Evolutionary conservation across 1,140 invertebrate species (phyloP), one percentile per base, ranked within the genome.

Genomic region (Palaemon carinicauda): DNA sequence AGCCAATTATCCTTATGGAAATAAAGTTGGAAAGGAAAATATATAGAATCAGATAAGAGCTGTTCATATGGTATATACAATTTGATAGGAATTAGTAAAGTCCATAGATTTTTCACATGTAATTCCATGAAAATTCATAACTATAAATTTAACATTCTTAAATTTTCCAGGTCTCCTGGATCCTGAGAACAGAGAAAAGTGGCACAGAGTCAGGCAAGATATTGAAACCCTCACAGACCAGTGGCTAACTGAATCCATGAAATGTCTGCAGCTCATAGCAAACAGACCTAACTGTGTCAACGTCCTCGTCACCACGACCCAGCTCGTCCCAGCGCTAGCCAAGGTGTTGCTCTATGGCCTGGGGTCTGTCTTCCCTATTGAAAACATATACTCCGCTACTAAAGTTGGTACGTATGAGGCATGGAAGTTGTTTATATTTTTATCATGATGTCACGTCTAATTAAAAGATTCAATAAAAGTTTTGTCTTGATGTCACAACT

Each of bases 301-400:
- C 92, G 96, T 99, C 3, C 92, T 99, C 90, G 97, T 99, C 50
- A 98, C 98, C 78, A 97, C 96, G 3, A 98, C 97, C 0, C 97
- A 99, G 91, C 93, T 99, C 80, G 97, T 99, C 69, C 97, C 97
- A 41, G 96, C 97, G 3, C 92, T 99, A 17, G 96, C 97, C 33
- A 99, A 99, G 93, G 95, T 99, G 5, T 91, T 99, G 27, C 93
- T 99, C 0, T 98, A 97, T 90, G 97, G 96, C 0, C 93, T 99
- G 19, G 97, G 97, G 3, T 95, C 95, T 52, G 95, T 98, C 65
- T 99, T 99, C 92, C 95, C 96, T 52, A 97, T 99, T 85, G 98
- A 99, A 90, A 99, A 99, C 92, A 97, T 99, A 90, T 99, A 99
- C 92, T 98, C 97, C 79, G 96, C 98, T 10, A 96, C 97, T n/a